phyloP scores from a whole-genome alignment of 2,113 vertebrate genomes.

The Edolisoma coerulescens region DNA sequence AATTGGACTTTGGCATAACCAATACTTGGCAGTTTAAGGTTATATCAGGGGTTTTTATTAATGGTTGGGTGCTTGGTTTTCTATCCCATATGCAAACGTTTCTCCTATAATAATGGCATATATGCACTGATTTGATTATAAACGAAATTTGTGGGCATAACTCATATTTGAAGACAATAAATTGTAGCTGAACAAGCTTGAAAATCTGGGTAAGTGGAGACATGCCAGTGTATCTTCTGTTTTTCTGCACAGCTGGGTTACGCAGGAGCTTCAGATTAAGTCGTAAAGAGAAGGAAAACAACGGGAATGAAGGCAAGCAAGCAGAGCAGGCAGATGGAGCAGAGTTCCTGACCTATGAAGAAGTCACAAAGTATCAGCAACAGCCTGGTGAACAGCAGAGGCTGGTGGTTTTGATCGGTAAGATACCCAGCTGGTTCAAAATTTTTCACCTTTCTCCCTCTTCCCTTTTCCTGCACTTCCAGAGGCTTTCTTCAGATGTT shows the following conservation, averaged over 20 bases:
- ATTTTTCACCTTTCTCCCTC: background rate
- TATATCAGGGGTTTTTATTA: background rate
- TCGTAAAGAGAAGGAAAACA: constrained; percentile 79
- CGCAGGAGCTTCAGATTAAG: constrained; percentile 86
- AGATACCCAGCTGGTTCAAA: background rate
- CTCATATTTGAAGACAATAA: background rate
- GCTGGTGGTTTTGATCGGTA: constrained; percentile 90
- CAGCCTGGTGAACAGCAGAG: constrained; percentile 83
- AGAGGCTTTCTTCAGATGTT: background rate
- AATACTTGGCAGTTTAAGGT: background rate
- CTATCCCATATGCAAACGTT: background rate
- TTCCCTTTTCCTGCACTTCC: background rate
- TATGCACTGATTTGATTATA: background rate
- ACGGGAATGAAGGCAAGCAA: constrained; percentile 66
- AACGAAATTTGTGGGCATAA: background rate
- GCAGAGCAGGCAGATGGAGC: constrained; percentile 33
- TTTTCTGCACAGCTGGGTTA: constrained; percentile 77
- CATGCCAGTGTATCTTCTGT: background rate
- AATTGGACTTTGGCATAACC: background rate
- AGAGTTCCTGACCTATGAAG: constrained; percentile 87
- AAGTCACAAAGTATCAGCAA: constrained; percentile 84
- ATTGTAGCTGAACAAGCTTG: background rate
- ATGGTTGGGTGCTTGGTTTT: background rate
- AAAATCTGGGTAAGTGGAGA: background rate
- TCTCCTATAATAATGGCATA: background rate